Conservation (phyloP, 2,888 invertebrate species). For the Rhaphigaster nebulosa region DNA sequence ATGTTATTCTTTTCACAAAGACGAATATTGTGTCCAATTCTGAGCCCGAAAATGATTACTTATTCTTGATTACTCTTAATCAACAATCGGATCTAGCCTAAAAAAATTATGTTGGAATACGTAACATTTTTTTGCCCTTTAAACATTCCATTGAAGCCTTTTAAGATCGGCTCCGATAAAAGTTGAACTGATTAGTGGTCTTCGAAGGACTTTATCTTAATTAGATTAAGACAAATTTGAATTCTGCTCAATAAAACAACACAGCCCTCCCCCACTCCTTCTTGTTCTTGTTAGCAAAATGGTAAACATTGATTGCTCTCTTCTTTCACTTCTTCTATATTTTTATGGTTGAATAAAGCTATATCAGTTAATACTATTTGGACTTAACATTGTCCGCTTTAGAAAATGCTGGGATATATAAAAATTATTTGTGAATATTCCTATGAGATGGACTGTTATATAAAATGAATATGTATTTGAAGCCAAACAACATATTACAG, state of each 20-base stretch:
- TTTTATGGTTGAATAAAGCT: neutral
- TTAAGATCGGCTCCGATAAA: neutral
- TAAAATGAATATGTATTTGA: no score
- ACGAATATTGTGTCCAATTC: no score
- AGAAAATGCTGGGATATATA: no score
- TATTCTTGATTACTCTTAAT: no score
- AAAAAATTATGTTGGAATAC: neutral
- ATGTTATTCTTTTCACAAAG: no score
- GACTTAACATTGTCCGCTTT: no score
- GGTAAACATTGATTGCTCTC: neutral
- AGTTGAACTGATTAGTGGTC: no score
- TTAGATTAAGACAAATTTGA: conserved; percentile 1
- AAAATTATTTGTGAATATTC: no score
- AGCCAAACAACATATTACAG: no score
- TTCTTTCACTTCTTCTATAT: neutral
- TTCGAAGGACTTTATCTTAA: neutral
- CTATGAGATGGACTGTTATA: no score
- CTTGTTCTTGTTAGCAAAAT: neutral
- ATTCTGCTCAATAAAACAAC: neutral
- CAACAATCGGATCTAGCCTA: no score
- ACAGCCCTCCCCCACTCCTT: neutral
- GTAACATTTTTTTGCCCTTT: neutral
- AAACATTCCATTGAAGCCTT: neutral
- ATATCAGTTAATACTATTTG: no score
- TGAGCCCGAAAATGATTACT: neutral